phyloP scores from a whole-genome alignment of 1,140 invertebrate species.

The Cylas formicarius region DNA sequence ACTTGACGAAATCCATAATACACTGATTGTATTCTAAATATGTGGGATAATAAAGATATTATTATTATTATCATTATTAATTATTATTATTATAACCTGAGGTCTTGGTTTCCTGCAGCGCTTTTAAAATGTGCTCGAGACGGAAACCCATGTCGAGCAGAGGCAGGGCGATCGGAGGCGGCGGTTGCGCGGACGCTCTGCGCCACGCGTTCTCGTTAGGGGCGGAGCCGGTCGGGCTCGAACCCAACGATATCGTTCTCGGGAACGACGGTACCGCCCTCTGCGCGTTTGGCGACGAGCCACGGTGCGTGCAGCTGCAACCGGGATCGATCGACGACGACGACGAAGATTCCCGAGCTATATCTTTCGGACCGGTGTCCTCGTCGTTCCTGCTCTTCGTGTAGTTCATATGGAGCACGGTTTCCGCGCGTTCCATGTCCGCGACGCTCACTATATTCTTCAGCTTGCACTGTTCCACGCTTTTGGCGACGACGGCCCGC shows the following conservation, averaged over 20 bases:
- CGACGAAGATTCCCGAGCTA: slow-evolving; percentile 7
- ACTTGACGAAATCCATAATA: too few species aligned
- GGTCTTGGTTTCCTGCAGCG: slow-evolving; percentile 49
- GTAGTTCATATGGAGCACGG: slow-evolving; percentile 48
- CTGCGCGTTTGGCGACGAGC: slow-evolving; percentile 1
- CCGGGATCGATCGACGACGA: slow-evolving; percentile 1
- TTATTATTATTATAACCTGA: too few species aligned
- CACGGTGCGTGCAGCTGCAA: slow-evolving; percentile 9
- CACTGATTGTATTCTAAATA: too few species aligned
- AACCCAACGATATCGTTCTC: slow-evolving; percentile 13
- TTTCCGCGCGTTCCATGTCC: slow-evolving; percentile 51
- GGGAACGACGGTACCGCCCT: not conserved
- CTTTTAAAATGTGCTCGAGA: slow-evolving; percentile 52
- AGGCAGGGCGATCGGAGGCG: slow-evolving; percentile 48
- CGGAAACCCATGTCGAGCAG: slow-evolving; percentile 61
- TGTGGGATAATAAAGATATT: too few species aligned
- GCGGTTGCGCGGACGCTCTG: slow-evolving; percentile 14
- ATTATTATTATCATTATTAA: too few species aligned
- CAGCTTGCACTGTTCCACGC: slow-evolving; percentile 43
- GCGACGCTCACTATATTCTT: slow-evolving; percentile 42
- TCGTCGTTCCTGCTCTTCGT: slow-evolving; percentile 40
- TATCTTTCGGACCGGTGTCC: slow-evolving; percentile 20
- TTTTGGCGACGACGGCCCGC: slow-evolving; percentile 43
- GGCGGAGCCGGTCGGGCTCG: slow-evolving; percentile 7
- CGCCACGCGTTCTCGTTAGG: slow-evolving; percentile 9